These are phyloP conservation scores for Apotomis turbidana DNA, from an alignment of 2,888 invertebrate species.

Conservation along the genomic window DNA sequence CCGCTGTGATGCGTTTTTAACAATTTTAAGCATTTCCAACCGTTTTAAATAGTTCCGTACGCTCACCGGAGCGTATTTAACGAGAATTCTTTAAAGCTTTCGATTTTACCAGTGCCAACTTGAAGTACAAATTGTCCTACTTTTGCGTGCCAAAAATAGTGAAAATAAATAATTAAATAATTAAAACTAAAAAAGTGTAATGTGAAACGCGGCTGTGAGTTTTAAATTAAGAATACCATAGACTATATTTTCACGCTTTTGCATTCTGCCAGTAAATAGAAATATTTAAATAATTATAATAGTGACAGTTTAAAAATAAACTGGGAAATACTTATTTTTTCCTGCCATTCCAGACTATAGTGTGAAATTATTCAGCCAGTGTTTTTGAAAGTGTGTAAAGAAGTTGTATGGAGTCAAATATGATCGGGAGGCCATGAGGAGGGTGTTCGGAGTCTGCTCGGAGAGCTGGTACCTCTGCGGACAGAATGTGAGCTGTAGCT, in stretches of 20 bases:
- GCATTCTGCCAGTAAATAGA: background rate
- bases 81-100: constrained; percentile 15
- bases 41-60: constrained; percentile 10
- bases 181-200: constrained; percentile 12
- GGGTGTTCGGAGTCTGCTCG: constrained; percentile 82
- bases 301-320: background rate
- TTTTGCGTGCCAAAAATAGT: constrained; percentile 59
- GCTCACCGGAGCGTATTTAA: constrained; percentile 6
- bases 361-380: background rate
- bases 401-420: background rate
- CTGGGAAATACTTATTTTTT: background rate
- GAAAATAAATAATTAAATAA: constrained; percentile 38
- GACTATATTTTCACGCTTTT: constrained; percentile 12
- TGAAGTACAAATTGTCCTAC: constrained; percentile 54
- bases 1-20: constrained; percentile 59
- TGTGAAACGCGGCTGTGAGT: constrained; percentile 41
- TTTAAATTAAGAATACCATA: constrained; percentile 15
- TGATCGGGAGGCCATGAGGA: constrained; percentile 67
- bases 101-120: constrained; percentile 54
- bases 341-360: background rate
- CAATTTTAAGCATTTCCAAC: constrained; percentile 36
- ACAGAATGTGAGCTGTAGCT: constrained; percentile 79
- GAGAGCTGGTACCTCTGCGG: constrained; percentile 81
- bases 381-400: background rate
- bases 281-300: background rate